These are phyloP conservation scores for Neopipo cinnamomea DNA, from an alignment of 2,113 vertebrate species.

Conservation along the genomic window DNA sequence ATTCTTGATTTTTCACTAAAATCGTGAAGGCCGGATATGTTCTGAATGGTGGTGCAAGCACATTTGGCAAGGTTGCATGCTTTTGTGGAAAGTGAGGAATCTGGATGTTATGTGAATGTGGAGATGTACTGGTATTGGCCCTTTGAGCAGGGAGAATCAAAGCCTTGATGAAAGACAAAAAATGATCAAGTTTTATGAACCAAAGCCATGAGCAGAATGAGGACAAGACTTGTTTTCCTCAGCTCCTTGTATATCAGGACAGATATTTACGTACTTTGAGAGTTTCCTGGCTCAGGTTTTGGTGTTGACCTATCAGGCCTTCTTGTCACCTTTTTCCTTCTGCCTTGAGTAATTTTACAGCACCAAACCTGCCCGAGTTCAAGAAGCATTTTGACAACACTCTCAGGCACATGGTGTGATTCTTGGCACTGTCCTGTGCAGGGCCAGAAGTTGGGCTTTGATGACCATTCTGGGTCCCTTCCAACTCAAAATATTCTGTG, in stretches of 20 bases:
- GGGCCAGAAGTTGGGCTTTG: background rate
- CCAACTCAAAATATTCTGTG: background rate
- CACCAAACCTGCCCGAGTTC: background rate
- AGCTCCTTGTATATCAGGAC: background rate
- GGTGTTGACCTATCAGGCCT: background rate
- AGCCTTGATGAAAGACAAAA: background rate
- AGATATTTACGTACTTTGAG: background rate
- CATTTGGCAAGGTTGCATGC: fast-evolving
- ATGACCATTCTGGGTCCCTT: background rate
- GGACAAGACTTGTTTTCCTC: background rate
- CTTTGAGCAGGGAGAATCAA: background rate
- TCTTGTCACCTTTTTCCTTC: background rate
- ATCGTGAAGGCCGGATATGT: background rate
- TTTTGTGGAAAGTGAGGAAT: background rate
- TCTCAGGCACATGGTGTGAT: background rate
- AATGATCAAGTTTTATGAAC: fast-evolving
- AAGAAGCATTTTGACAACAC: background rate
- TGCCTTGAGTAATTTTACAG: background rate
- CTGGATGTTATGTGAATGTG: background rate
- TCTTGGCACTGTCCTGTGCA: background rate
- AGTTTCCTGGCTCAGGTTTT: background rate
- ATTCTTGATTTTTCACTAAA: background rate
- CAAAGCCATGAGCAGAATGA: background rate
- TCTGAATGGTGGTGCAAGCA: background rate
- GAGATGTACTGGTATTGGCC: background rate